These are phyloP conservation scores for Clytia hemisphaerica DNA, from an alignment of 30 jellyfish, hydroid and myxozoan genomes.

Conservation along the genomic window DNA sequence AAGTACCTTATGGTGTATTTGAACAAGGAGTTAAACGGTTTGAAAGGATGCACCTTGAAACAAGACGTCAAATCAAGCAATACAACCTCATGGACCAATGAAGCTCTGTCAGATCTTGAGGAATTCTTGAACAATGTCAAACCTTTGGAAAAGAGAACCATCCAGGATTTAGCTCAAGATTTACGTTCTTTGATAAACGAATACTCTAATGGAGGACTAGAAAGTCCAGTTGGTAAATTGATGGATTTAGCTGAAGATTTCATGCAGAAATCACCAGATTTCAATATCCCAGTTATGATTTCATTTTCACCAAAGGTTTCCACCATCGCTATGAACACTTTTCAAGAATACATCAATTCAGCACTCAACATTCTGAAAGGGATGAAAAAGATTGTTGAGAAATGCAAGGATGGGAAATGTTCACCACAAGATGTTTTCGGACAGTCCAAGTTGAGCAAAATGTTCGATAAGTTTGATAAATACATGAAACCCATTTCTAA, in stretches of 20 bases:
- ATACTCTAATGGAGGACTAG: constrained; percentile 48
- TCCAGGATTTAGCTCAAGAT: constrained; percentile 34
- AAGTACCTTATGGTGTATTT: background rate
- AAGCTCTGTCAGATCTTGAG: constrained; percentile 52
- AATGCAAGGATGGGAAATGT: constrained; percentile 47
- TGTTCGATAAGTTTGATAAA: constrained; percentile 48
- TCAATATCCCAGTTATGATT: constrained; percentile 60
- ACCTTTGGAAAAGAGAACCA: constrained; percentile 30
- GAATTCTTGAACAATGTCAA: constrained; percentile 32
- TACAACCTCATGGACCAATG: background rate
- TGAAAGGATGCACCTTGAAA: constrained; percentile 14
- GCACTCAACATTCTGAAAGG: constrained; percentile 35
- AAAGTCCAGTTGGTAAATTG: constrained; percentile 75
- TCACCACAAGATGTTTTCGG: constrained; percentile 77
- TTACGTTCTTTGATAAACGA: constrained; percentile 23
- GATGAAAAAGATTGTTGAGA: constrained; percentile 24
- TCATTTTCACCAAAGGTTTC: constrained; percentile 35
- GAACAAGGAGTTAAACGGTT: background rate
- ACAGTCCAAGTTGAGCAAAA: constrained; percentile 16
- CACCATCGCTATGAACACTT: constrained; percentile 24
- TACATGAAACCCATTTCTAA: constrained; percentile 46
- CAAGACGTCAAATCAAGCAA: too few species aligned
- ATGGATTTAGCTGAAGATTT: constrained; percentile 39
- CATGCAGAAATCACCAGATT: constrained; percentile 39
- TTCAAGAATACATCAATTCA: constrained; percentile 41